Base-by-base conservation (phyloP, 23 tunicate genomes). In the Trididemnum nubilum region DNA sequence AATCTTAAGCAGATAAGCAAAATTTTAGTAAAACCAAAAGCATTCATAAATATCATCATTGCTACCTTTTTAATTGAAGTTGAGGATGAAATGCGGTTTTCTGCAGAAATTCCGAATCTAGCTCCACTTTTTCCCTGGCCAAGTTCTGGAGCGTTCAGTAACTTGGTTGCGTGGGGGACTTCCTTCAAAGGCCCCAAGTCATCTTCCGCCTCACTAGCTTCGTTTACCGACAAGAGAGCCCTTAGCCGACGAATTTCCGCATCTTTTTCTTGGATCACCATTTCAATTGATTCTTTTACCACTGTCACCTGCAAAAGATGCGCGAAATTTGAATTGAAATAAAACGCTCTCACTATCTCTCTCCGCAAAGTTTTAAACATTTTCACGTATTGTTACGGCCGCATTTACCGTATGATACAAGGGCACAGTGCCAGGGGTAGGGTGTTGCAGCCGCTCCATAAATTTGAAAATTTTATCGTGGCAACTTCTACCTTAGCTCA, bases 61-160 rank as follows among this genome's bases (percentile, higher is more conserved):
- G 15, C 54, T n/a, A 61, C 67, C 26, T 21, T 61, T 23, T 3
- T 26, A 15, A 61, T 12, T 26, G 67, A 3, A 5, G 28, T 61
- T 61, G 37, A 31, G 33, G 4, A 9, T 4, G 89, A 79, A 32
- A 71, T 33, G 4, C 85, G 73, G 33, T 73, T 90, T 84, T 90
- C 95, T 21, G 95, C 95, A 28, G 95, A 90, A 37, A 90, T 90
- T 7, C 95, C 95, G 73, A 79, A 90, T 65, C 95, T 37, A 19
- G 78, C 72, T 23, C 73, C 63, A 4, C 71, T 58, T 28, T 65
- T 76, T 64, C 73, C 82, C 1, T 57, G 67, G 2, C 67, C 65
- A 15, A 77, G 59, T 44, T 67, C 79, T 19, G 80, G 87, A 31
- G 76, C 76, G 60, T 85, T 78, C 35, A 85, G 72, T 27, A 85